Base-by-base conservation (phyloP, 2,113 vertebrate genomes). In the Neogale vison region DNA sequence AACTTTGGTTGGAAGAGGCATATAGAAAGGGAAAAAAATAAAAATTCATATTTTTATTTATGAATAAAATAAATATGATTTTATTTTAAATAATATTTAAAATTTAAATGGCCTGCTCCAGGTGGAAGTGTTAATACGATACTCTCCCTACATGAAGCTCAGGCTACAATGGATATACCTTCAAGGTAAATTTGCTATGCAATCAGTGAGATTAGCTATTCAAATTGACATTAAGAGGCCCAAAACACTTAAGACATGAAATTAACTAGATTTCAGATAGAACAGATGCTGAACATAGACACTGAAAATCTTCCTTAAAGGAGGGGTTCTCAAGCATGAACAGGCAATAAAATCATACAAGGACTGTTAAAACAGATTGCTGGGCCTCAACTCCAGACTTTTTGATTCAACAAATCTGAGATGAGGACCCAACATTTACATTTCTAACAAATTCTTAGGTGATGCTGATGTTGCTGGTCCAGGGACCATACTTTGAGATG, bases 281-380 rank as follows among this genome's bases (percentile, higher is more conserved):
- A 57, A 4, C 26, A 65, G 17, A 23, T 26, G 29, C 6, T 63
- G n/a, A 85, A 8, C 1, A 99, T 99, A 95, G 97, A 69, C 65
- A 36, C 10, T 21, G 7, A 71, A 92, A 81, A 57, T 45, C 24
- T 81, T 77, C 34, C 39, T 65, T 83, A 92, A 74, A 80, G 23
- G 7, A 36, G 1, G 14, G 4, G 20, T 67, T 72, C 55, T 91
- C 50, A 57, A 77, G 42, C 11, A 24, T 18, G 9, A 61, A 5
- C 21, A 13, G 21, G 6, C 42, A 39, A 39, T 8, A 47, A 21
- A 74, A 17, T 61, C 3, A 26, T 12, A 21, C 11, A 5, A 96
- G 18, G 0, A 1, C n/a, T 67, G 6, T 81, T 69, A 71, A 87
- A 92, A 83, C 24, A 71, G 42, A 85, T 8, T n/a, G 1, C 42